Conservation (phyloP, 2,888 invertebrate genomes). For the Scaptodrosophila latifasciaeformis region DNA sequence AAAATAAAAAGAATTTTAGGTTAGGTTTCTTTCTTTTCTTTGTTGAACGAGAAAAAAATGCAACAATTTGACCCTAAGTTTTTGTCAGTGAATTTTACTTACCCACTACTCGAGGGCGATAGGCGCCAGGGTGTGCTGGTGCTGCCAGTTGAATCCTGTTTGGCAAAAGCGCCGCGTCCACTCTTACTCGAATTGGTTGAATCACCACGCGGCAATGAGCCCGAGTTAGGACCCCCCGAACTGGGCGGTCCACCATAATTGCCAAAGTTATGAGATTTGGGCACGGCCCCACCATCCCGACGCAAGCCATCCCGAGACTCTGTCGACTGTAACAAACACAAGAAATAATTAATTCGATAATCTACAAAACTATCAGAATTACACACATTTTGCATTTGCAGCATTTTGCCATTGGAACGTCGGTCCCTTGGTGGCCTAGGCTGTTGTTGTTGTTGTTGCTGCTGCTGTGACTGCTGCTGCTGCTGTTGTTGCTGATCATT, state of each 20-base stretch:
- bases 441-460: constrained; percentile 39
- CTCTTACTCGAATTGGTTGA: constrained; percentile 81
- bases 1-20: constrained; percentile 12
- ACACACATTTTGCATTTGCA: constrained; percentile 72
- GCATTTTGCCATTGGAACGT: constrained; percentile 72
- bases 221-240: constrained; percentile 76
- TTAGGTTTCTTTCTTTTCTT: constrained; percentile 12
- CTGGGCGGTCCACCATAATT: constrained; percentile 81
- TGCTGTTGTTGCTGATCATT: constrained; percentile 55
- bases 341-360: not conserved
- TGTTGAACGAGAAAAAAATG: not conserved
- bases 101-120: constrained; percentile 76
- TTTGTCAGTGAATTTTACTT: too few relatives aligned
- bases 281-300: constrained; percentile 76
- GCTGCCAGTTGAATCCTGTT: constrained; percentile 78
- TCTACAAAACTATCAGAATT: not conserved
- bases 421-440: constrained; percentile 57
- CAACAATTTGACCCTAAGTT: too few relatives aligned
- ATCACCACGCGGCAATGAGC: constrained; percentile 78
- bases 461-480: constrained; percentile 36
- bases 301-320: constrained; percentile 74
- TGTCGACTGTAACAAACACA: constrained; percentile 50
- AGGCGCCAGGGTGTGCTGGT: constrained; percentile 74
- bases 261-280: constrained; percentile 92
- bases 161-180: constrained; percentile 81